These are phyloP conservation scores for Hirtodrosophila histrioides DNA, from an alignment of 2,888 invertebrate genomes.

Conservation along the genomic window DNA sequence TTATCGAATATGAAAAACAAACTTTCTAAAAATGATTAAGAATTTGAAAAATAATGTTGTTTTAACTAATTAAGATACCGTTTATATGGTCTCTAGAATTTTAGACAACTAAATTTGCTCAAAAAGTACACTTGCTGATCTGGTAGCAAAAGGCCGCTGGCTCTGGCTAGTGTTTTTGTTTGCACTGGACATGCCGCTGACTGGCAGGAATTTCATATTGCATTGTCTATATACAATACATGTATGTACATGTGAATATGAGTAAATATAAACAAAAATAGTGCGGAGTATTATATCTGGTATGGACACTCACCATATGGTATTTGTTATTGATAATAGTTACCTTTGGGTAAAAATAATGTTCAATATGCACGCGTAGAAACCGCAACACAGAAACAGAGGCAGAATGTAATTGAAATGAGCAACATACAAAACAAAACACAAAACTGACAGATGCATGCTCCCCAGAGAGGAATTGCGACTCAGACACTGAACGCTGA, in stretches of 20 bases:
- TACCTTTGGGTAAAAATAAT: slow-evolving; percentile 21
- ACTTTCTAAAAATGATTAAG: no score
- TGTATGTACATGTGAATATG: not conserved
- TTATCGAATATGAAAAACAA: no score
- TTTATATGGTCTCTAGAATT: no score
- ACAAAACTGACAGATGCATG: slow-evolving; percentile 54
- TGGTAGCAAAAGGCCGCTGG: no score
- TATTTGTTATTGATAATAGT: slow-evolving; percentile 33
- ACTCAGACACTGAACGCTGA: slow-evolving; percentile 1
- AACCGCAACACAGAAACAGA: slow-evolving; percentile 28
- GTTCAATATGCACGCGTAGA: slow-evolving; percentile 12
- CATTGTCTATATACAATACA: slow-evolving; percentile 13
- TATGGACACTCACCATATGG: slow-evolving; percentile 33
- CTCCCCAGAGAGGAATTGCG: slow-evolving; percentile 65
- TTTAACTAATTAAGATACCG: no score
- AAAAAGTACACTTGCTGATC: no score
- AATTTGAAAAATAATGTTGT: no score
- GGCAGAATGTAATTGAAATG: slow-evolving; percentile 35
- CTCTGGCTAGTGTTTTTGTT: slow-evolving; percentile 1
- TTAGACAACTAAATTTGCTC: no score
- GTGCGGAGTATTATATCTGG: not conserved
- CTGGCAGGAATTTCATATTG: slow-evolving; percentile 29
- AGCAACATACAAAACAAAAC: slow-evolving; percentile 31
- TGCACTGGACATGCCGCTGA: slow-evolving; percentile 13
- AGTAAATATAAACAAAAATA: slow-evolving; percentile 17